Evolutionary conservation across 2,888 invertebrate species (phyloP), one percentile per base, ranked within the genome.

Genomic region (Neuroscelio doddi): DNA sequence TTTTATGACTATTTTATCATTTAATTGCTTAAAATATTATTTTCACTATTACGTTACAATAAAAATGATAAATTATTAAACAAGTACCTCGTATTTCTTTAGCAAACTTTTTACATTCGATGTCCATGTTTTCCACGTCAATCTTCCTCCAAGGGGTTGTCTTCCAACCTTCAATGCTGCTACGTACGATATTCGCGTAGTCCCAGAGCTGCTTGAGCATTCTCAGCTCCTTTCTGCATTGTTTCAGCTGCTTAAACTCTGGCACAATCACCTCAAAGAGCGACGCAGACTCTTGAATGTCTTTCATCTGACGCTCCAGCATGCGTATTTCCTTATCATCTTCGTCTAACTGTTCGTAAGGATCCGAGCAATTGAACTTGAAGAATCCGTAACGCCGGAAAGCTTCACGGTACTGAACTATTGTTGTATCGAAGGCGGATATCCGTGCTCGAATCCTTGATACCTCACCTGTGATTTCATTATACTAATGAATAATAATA

Each of bases 41-140:
- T n/a, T n/a, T n/a, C n/a, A n/a, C n/a, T n/a, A n/a, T n/a, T n/a
- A n/a, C n/a, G n/a, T n/a, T n/a, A n/a, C n/a, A n/a, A n/a, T n/a
- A n/a, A n/a, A n/a, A n/a, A n/a, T n/a, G n/a, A n/a, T n/a, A n/a
- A n/a, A n/a, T n/a, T n/a, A n/a, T n/a, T n/a, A n/a, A n/a, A n/a
- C n/a, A 32, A 61, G 53, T 73, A 86, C 87, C 87, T 79, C 95
- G 88, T 56, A 96, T 93, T 84, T 96, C 96, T 86, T 98, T 97
- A 1, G 97, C 95, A 85, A 98, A 98, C 82, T 97, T 96, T 83
- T 98, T 98, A 85, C 97, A 97, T 85, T 98, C 97, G 73, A 97
- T 95, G 80, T 98, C 98, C 97, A 98, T 97, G 79, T 97, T 96
- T 86, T 98, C 98, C 32, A 97, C 97, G 80, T 98, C 97, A 64